phyloP scores from a whole-genome alignment of 2,113 vertebrate genomes.

The Hassar affinis region DNA sequence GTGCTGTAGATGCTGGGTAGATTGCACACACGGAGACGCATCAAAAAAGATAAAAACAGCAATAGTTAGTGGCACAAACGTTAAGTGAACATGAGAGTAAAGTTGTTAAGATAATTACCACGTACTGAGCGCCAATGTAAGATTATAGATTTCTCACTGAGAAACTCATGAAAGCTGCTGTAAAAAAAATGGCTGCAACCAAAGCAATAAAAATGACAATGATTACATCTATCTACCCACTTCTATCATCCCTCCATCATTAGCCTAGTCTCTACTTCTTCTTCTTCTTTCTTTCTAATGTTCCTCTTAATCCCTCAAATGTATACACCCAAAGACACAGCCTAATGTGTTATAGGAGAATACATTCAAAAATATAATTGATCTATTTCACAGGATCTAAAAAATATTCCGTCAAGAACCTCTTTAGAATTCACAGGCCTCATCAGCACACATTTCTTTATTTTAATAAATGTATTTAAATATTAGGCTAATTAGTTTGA shows the following conservation, averaged over 20 bases:
- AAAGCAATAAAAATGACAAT: not conserved
- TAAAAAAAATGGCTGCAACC: slow-evolving; percentile 9
- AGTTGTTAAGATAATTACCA: slow-evolving; percentile 20
- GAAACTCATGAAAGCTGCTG: slow-evolving; percentile 22
- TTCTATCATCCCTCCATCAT: not conserved
- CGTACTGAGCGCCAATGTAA: not conserved
- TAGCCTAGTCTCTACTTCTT: not conserved
- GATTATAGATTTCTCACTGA: slow-evolving; percentile 24
- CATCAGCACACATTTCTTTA: not conserved
- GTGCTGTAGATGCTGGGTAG: slow-evolving; percentile 23
- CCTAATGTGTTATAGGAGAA: not conserved
- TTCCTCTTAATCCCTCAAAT: not conserved
- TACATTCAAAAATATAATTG: not conserved
- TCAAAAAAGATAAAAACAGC: slow-evolving; percentile 3
- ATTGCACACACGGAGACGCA: not conserved
- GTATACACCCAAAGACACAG: not conserved
- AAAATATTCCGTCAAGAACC: not conserved
- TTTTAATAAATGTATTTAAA: not conserved
- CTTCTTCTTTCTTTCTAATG: not conserved
- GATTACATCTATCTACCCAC: slow-evolving; percentile 20
- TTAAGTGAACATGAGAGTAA: slow-evolving; percentile 8
- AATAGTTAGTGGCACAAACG: slow-evolving; percentile 11
- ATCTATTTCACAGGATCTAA: not conserved
- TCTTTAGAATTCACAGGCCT: not conserved
- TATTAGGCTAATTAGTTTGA: not conserved